Evolutionary conservation across 2,113 vertebrate species (phyloP), one percentile per base, ranked within the genome.

Genomic region (Callaeas wilsoni): DNA sequence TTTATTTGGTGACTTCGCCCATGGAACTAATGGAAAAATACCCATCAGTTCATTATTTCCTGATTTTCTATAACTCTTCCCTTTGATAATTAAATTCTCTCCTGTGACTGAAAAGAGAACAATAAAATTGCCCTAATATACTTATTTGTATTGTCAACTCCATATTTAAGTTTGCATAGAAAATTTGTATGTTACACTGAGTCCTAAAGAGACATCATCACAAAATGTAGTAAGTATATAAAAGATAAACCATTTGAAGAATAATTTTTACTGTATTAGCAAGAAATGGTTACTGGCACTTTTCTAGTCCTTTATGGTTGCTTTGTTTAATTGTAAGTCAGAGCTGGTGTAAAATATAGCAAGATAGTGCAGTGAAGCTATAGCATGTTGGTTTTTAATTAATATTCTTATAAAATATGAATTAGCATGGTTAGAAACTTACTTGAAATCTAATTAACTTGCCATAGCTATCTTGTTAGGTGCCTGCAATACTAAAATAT

Each of bases 371-470:
- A 93, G 37, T 81, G 73, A 92, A 94, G 68, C 42, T 93, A 79
- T 87, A 95, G 13, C n/a, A 89, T 96, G 84, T 95, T 97, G 74
- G 12, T 75, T 96, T 97, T 97, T 97, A 97, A 98, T 98, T 98
- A 98, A 95, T 91, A 94, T 95, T 97, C 95, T 97, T 97, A 97
- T 97, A 97, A 98, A 98, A 97, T 98, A 97, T 97, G 90, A 98
- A 98, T 98, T 98, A 98, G 77, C 90, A 92, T 94, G 50, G 90
- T 96, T 96, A 94, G 92, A 73, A 97, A 94, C 93, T 97, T 93
- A 97, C 91, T 97, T 94, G 93, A 97, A 97, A 97, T 97, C 93
- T 97, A 98, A 98, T 98, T 98, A 98, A 94, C 83, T 95, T 97
- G 69, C 90, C n/a, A 94, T 92, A 83, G 95, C 87, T 97, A 94